phyloP scores from a whole-genome alignment of 30 jellyfish, hydroid and myxozoan genomes.

The Cassiopea andromeda region DNA sequence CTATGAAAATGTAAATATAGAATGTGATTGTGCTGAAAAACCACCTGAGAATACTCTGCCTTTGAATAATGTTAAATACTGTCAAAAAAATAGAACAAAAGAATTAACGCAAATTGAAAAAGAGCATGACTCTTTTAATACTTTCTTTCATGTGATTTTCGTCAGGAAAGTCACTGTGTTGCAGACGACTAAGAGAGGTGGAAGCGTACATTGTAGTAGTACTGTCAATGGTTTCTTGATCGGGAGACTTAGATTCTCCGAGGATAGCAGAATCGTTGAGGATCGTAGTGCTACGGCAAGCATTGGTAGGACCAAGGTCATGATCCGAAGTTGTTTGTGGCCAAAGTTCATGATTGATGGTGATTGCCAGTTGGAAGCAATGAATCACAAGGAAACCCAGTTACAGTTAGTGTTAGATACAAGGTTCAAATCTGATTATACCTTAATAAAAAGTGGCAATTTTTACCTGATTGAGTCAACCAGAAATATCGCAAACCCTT shows the following conservation, averaged over 20 bases:
- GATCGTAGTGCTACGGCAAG: not conserved
- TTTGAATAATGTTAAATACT: not conserved
- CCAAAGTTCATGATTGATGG: no score
- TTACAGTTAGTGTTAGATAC: not conserved
- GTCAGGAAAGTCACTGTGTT: not conserved
- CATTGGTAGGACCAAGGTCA: not conserved
- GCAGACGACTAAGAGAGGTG: not conserved
- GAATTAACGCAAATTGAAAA: not conserved
- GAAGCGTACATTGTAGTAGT: not conserved
- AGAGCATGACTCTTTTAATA: not conserved
- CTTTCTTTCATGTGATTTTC: not conserved
- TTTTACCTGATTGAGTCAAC: not conserved
- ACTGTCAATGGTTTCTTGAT: not conserved
- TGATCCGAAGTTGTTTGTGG: no score
- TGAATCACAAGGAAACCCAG: not conserved
- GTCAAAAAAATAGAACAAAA: not conserved
- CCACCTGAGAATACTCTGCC: not conserved
- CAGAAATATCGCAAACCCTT: not conserved
- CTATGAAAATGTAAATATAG: not conserved
- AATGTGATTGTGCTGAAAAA: not conserved
- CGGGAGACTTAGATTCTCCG: not conserved
- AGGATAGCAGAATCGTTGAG: not conserved
- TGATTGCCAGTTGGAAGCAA: not conserved
- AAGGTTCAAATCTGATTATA: not conserved
- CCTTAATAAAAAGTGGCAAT: not conserved